Percentiles rank a stretch among this genome's conserved stretches.
These are phyloP conservation scores for silkworm (Bombyx mori) DNA, from an alignment of 1,140 invertebrate genomes.

Conservation along the genomic window ASM3026992v2 NC_085107.1:2846501-2847000, in stretches of 20 bases:
- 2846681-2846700: constrained; percentile 60
- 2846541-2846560: constrained; percentile 33
- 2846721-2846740: constrained; percentile 27
- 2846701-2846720: constrained; percentile 37
- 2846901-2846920: too few species aligned
- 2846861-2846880: too few species aligned
- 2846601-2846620: constrained; percentile 33
- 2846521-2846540: constrained; percentile 45
- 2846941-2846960: too few species aligned
- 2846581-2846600: constrained; percentile 5
- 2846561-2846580: constrained; percentile 20
- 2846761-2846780: constrained; percentile 45
- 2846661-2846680: constrained; percentile 68
- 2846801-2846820: too few species aligned
- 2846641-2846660: constrained; percentile 59
- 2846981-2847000: too few species aligned
- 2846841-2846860: too few species aligned
- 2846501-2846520: constrained; percentile 53
- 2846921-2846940: too few species aligned
- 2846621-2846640: constrained; percentile 63
- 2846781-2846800: too few species aligned
- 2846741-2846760: constrained; percentile 63
- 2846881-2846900: too few species aligned
- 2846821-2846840: too few species aligned
- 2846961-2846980: too few species aligned